Percentiles rank a stretch among this genome's conserved stretches.
phyloP scores from a whole-genome alignment of 1,140 invertebrate genomes.

The Drosophila triauraria region DNA sequence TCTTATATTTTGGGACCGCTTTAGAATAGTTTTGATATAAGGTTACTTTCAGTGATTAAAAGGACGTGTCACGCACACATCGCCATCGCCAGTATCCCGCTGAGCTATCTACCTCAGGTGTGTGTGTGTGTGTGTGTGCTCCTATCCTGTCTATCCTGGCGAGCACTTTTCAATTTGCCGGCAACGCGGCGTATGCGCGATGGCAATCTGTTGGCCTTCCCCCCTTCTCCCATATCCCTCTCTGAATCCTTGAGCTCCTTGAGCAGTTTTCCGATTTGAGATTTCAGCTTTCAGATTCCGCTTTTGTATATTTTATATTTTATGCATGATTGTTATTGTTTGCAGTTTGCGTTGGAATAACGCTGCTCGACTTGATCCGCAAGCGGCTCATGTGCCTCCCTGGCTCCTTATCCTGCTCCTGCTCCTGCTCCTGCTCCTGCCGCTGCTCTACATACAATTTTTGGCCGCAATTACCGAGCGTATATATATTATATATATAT shows the following conservation, averaged over 20 bases:
- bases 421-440: conserved; percentile 9
- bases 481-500: conserved; percentile 6
- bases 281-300: conserved; percentile 6
- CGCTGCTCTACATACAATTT: conserved; percentile 43
- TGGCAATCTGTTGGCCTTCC: conserved; percentile 64
- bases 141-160: conserved; percentile 31
- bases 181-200: conserved; percentile 70
- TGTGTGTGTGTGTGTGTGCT: conserved; percentile 5
- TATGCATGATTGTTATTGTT: conserved; percentile 79
- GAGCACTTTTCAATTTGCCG: conserved; percentile 59
- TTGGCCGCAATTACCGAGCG: conserved; percentile 67
- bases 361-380: conserved; percentile 53
- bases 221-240: neutral
- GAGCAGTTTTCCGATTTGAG: conserved; percentile 15
- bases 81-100: too few relatives aligned
- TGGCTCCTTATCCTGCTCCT: conserved; percentile 8
- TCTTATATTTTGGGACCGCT: too few relatives aligned
- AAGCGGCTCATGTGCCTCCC: conserved; percentile 69
- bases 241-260: conserved; percentile 4
- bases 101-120: conserved; percentile 6
- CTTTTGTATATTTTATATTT: conserved; percentile 57
- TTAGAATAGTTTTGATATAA: too few relatives aligned
- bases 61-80: conserved; percentile 16
- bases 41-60: neutral
- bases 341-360: conserved; percentile 64